A percentile compares a stretch with the other conserved stretches of the same genome.
Evolutionary conservation across 1,140 invertebrate species (phyloP).

Genomic region (Drosophila teissieri): DNA sequence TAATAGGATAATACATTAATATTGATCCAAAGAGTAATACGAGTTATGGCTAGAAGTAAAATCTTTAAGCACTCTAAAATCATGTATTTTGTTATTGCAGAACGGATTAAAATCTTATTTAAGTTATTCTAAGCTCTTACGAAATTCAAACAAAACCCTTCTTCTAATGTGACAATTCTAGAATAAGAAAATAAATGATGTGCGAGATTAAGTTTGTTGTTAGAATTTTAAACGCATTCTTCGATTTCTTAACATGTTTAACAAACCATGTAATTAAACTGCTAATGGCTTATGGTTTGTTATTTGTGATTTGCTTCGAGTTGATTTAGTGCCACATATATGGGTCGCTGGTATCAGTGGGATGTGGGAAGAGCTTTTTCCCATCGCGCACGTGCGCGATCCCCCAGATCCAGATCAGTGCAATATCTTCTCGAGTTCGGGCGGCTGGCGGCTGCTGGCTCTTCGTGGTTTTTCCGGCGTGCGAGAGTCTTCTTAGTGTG

Average conservation of each 20-base stretch:
- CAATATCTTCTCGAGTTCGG: slow-evolving; percentile 32
- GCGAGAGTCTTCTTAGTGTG: slow-evolving; percentile 52
- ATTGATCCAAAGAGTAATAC: not conserved
- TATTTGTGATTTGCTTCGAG: not conserved
- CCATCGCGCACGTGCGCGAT: slow-evolving; percentile 36
- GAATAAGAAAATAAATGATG: not conserved
- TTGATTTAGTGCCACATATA: too few species aligned
- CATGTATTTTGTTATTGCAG: too few species aligned
- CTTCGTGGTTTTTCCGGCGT: slow-evolving; percentile 46
- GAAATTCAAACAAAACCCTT: too few species aligned
- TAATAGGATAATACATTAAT: not conserved
- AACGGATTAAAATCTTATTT: not conserved
- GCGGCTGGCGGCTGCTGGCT: slow-evolving; percentile 4
- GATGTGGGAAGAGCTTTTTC: slow-evolving; percentile 22
- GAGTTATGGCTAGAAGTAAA: not conserved
- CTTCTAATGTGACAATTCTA: not conserved
- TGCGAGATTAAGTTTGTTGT: not conserved
- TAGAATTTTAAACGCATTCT: not conserved
- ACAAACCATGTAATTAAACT: too few species aligned
- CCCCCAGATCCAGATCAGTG: slow-evolving; percentile 7
- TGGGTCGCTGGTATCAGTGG: not conserved
- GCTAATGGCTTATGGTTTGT: not conserved
- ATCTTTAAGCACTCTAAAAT: not conserved
- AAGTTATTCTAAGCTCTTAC: not conserved
- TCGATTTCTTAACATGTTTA: too few species aligned